Evolutionary conservation across 2,113 vertebrate species (phyloP).

Genomic region (Ardeotis arabs): DNA sequence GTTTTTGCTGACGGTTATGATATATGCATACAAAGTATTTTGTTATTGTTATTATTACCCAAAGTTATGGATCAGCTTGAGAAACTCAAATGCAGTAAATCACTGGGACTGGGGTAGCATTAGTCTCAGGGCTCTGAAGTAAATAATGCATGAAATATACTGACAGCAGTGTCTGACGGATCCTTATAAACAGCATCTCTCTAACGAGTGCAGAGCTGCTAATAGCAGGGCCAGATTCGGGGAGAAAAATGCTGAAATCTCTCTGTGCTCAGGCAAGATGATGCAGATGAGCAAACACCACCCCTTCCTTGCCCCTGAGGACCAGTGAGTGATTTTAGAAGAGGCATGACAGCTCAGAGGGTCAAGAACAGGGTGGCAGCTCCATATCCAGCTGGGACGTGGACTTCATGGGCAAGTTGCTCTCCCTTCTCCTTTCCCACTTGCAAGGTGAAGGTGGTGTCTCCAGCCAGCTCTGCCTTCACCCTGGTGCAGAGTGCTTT

Average conservation of each 20-base stretch:
- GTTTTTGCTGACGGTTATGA: constrained; percentile 50
- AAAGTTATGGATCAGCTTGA: constrained; percentile 70
- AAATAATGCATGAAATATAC: constrained; percentile 67
- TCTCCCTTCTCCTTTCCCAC: not conserved
- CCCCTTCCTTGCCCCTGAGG: not conserved
- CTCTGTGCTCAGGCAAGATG: rapidly evolving
- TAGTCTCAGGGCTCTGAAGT: constrained; percentile 63
- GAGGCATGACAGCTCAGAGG: not conserved
- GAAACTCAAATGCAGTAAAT: constrained; percentile 70
- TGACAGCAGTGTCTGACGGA: constrained; percentile 54
- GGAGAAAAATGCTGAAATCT: not conserved
- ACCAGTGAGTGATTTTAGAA: not conserved
- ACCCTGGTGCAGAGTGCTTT: not conserved
- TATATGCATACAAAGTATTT: constrained; percentile 58
- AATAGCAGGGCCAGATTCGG: not conserved
- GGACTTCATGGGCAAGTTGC: not conserved
- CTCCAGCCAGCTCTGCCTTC: not conserved
- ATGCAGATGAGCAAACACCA: not conserved
- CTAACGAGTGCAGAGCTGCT: constrained; percentile 44
- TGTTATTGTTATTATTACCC: constrained; percentile 66
- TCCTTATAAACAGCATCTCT: constrained; percentile 54
- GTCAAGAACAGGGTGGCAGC: not conserved
- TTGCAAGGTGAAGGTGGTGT: not conserved
- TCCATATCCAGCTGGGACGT: not conserved
- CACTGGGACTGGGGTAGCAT: constrained; percentile 51